Conservation (phyloP, 2,113 vertebrate genomes). For the Choloepus hoffmanni region DNA sequence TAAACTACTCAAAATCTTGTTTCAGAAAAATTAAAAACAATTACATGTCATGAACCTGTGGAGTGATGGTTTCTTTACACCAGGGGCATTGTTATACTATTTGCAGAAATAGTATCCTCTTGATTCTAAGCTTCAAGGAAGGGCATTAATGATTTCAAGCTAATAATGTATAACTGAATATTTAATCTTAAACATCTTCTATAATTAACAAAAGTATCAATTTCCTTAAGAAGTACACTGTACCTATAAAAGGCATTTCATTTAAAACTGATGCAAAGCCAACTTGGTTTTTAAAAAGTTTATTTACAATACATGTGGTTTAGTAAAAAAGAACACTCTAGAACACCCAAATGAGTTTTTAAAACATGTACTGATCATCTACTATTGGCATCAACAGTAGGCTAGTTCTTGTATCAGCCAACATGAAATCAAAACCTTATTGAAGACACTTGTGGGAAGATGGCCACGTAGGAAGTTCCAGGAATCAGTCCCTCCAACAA, state of each 20-base stretch:
- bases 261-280: slow-evolving; percentile 2
- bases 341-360: neutral
- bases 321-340: neutral
- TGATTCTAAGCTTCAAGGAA: neutral
- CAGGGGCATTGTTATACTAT: neutral
- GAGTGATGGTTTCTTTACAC: neutral
- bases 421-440: neutral
- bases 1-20: slow-evolving; percentile 3
- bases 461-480: too few relatives aligned
- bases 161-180: neutral
- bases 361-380: neutral
- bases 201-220: neutral
- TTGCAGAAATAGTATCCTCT: slow-evolving; percentile 5
- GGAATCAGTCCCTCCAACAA: too few relatives aligned
- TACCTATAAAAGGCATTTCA: neutral
- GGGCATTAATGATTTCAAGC: neutral
- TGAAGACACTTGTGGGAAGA: too few relatives aligned
- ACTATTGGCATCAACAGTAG: neutral
- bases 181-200: neutral
- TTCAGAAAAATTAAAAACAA: neutral
- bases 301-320: neutral
- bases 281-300: slow-evolving; percentile 7
- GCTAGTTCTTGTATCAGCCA: neutral
- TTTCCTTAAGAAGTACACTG: neutral
- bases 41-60: neutral